Evolutionary conservation across 2,797 vertebrate genomes (phyloP).

Genomic region (Florisuga fusca): DNA sequence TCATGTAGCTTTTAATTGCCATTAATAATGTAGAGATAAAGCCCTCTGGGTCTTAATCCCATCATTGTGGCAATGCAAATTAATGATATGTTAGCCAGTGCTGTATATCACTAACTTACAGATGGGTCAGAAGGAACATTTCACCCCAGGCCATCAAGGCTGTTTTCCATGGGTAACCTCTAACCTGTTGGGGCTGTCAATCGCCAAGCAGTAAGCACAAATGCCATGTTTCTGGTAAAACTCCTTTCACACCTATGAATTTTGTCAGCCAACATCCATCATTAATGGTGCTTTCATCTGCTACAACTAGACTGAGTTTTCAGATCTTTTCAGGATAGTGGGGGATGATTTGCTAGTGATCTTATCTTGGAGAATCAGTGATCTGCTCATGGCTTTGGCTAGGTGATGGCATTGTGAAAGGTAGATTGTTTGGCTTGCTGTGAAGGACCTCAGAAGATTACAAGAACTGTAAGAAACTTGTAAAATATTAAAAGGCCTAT

Average conservation of each 20-base stretch:
- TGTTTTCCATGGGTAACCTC: slow-evolving; percentile 61
- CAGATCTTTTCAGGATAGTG: slow-evolving; percentile 24
- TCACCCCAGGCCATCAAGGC: slow-evolving; percentile 60
- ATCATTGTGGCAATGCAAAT: slow-evolving; percentile 50
- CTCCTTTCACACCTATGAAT: slow-evolving; percentile 58
- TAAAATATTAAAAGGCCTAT: slow-evolving; percentile 29
- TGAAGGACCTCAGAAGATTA: slow-evolving; percentile 38
- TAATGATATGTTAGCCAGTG: slow-evolving; percentile 72
- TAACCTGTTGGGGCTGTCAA: slow-evolving; percentile 65
- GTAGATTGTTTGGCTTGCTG: slow-evolving; percentile 34
- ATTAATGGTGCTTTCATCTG: slow-evolving; percentile 48
- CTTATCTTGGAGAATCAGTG: slow-evolving; percentile 2
- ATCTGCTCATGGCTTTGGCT: not conserved
- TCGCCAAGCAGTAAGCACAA: slow-evolving; percentile 29
- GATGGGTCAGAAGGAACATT: slow-evolving; percentile 63
- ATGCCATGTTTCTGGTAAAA: slow-evolving; percentile 19
- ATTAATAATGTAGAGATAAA: slow-evolving; percentile 73
- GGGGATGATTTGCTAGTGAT: slow-evolving; percentile 13
- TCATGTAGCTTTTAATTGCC: slow-evolving; percentile 73
- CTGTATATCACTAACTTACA: slow-evolving; percentile 53
- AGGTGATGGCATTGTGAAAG: not conserved
- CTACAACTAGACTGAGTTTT: not conserved
- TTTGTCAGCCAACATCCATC: slow-evolving; percentile 59
- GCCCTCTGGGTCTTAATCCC: slow-evolving; percentile 68
- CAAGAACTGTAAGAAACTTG: slow-evolving; percentile 7